Base-by-base conservation (phyloP, 2,797 vertebrate genomes). In the Acanthurus leucopareius region DNA sequence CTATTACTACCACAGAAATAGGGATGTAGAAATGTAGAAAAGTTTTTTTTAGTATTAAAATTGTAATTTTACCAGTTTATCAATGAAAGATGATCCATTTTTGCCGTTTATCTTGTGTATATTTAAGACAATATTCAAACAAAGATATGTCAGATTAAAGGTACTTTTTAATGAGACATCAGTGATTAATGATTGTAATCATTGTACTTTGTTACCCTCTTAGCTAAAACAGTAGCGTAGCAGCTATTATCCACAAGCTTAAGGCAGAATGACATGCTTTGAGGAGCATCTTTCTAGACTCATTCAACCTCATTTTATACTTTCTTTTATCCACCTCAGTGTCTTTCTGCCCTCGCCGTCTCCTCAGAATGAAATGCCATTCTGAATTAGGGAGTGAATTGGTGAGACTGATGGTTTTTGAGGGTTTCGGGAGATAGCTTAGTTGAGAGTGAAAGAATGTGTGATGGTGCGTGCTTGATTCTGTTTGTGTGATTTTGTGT, bases 381-480 rank as follows among this genome's bases (percentile, higher is more conserved):
- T 92, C 87, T 86, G 87, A 80, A 94, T 93, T 93, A 92, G 58
- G 58, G 74, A 80, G 70, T 19, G 88, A 92, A 92, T 91, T 89
- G 88, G 87, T 86, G 90, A 90, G 86, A 90, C 87, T 90, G 91
- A 92, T 91, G 86, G 88, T 84, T 91, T 91, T 88, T 88, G 88
- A 90, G 88, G 81, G 80, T 88, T 89, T 89, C 25, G 28, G 90
- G 87, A 87, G 87, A 90, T 88, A 75, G 91, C 81, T 86, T 79
- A 82, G 88, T 78, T 83, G 86, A 82, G 80, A 88, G 80, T 80
- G 86, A 90, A 83, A 86, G 86, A 86, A 72, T 77, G 82, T 81
- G 84, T 80, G 90, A 79, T 47, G 56, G 85, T 56, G 85, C 67
- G 10, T 77, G 76, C 15, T 32, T 19, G 10, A 59, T 42, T 83